Evolutionary conservation across 2,113 vertebrate genomes (phyloP), one percentile per base, ranked within the genome.

Genomic region (Capra hircus): DNA sequence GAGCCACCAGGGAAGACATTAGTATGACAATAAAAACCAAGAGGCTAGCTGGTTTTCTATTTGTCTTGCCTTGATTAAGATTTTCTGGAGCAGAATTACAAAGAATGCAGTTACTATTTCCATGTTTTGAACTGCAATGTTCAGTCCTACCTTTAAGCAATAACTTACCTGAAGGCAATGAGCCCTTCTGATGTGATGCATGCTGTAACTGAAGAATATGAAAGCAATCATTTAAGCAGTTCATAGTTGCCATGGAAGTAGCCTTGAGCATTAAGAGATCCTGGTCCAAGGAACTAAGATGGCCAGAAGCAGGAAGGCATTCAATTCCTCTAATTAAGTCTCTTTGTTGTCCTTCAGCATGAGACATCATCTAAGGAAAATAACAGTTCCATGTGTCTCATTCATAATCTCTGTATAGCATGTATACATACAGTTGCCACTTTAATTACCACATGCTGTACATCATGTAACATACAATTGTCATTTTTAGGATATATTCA

Each of bases 231-330:
- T 99, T 99, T 97, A 99, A 99, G 98, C 99, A 99, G 99, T 99
- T 99, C 99, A 99, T 99, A 77, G 99, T 99, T 97, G 99, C 99
- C 99, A 99, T 99, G 88, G 99, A 99, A 11, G 99, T 99, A 96
- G 99, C 99, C 98, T 99, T 99, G 87, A 99, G 99, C 99, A 99
- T 99, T 97, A 99, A 98, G 2, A 99, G 99, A 96, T 99, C 99
- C 99, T 99, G 99, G 99, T 99, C 99, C 96, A 99, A 98, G 80
- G 99, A 99, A 74, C 99, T 99, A 91, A 99, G 99, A 97, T 99
- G 99, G n/a, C 99, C 99, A 25, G 99, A 99, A 59, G 99, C 90
- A 50, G 99, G 99, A 91, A 99, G 99, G 96, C 99, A 99, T 99
- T 99, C 99, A 59, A 99, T 99, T 97, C 99, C 99, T 98, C 99